Evolutionary conservation across 2,113 vertebrate species (phyloP), one percentile per base, ranked within the genome.

Genomic region (Hippopotamus amphibius): DNA sequence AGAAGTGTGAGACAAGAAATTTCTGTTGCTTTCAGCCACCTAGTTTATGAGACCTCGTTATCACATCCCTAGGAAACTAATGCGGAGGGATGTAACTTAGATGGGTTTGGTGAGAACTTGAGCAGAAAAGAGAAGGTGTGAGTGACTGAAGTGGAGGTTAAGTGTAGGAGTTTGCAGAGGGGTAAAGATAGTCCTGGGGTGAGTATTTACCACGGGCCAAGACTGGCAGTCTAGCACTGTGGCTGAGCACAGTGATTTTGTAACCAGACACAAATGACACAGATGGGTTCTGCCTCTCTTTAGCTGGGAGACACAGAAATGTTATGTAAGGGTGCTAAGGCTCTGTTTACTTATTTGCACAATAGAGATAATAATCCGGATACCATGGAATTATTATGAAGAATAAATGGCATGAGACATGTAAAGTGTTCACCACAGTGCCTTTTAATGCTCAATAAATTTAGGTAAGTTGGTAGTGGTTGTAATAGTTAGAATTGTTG

Each of bases 371-470:
- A 80, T 93, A 91, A 84, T 93, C 88, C 43, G 37, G 80, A 13
- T 13, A 65, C 37, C 43, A 37, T 30, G 46, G 57, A 59, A 63
- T 87, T 93, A 69, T 91, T 96, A 61, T 30, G 50, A 91, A 95
- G 82, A 93, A 81, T 53, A 95, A 85, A 81, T 88, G 57, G 43
- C 82, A 63, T 43, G 66, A 46, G 65, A 19, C 71, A 74, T 81
- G 53, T 59, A 85, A 87, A 88, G 50, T 4, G 14, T n/a, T 90
- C 71, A 95, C 57, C 76, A 85, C n/a, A 50, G 33, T 74, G 57
- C 57, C 24, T 84, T 93, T 83, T 96, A 97, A 68, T 84, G 77
- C 12, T 74, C 69, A 55, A 57, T 96, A 97, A 96, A 96, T 84
- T 87, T 55, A 83, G 68, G 48, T 8, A n/a, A 80, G n/a, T 57